phyloP scores from a whole-genome alignment of 1,140 invertebrate genomes.

The Philotrypesis tridentata region DNA sequence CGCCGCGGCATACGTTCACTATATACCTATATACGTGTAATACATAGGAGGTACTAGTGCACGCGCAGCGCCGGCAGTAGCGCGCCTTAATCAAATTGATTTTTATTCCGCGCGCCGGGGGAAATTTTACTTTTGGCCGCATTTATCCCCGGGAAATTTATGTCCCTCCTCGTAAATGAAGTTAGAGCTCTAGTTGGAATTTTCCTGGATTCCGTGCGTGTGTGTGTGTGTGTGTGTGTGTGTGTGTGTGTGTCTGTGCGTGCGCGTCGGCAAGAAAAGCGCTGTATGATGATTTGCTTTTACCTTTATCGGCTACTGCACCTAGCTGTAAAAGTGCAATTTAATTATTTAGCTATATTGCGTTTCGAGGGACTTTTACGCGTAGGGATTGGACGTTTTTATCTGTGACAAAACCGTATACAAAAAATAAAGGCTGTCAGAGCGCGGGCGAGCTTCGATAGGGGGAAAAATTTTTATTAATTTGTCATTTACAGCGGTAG shows the following conservation, averaged over 20 bases:
- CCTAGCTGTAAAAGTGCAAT: conserved; percentile 12
- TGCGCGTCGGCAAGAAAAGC: neutral
- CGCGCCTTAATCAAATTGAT: conserved; percentile 37
- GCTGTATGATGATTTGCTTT: conserved; percentile 28
- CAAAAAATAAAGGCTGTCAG: no score
- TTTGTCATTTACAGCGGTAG: no score
- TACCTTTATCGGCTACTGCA: conserved; percentile 8
- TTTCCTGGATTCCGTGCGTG: neutral
- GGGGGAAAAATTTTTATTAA: no score
- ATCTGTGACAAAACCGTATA: neutral
- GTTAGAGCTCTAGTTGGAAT: neutral
- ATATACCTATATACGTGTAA: no score
- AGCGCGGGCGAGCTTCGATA: no score
- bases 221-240: neutral
- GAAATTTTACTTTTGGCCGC: conserved; percentile 28
- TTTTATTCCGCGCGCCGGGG: conserved; percentile 27
- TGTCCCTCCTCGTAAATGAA: conserved; percentile 27
- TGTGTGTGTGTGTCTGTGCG: neutral
- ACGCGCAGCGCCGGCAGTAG: no score
- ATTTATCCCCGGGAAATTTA: conserved; percentile 41
- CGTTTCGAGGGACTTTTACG: neutral
- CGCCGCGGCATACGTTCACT: no score
- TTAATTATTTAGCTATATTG: neutral
- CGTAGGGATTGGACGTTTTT: neutral
- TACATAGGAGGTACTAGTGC: no score